Evolutionary conservation across 2,113 vertebrate genomes (phyloP), one percentile per base, ranked within the genome.

Genomic region (Lepisosteus oculatus): DNA sequence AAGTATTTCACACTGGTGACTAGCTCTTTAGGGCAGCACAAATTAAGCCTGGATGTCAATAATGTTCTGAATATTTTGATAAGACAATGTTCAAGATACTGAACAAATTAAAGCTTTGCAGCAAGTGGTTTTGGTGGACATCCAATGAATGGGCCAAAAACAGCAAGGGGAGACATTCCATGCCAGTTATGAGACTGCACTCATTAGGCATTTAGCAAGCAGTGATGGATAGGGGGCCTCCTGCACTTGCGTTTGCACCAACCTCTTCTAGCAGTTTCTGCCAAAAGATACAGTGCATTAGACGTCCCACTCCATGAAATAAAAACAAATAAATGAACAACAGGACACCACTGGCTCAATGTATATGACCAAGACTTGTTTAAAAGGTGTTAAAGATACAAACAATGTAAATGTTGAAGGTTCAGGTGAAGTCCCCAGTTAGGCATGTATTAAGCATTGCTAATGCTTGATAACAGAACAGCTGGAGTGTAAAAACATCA

Each of bases 231-330:
- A 85, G 83, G 83, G 86, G 87, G 81, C 79, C 74, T 29, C 29
- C 29, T 65, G 78, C 84, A 83, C 83, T 76, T 85, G 85, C 73
- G 64, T 69, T 71, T 77, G 88, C 84, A 92, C 90, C 89, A 89
- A 92, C 90, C 90, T 92, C 90, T 90, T 90, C 89, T 88, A 85
- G 90, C 84, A 90, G 87, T 87, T 90, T 80, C 90, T 91, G 87
- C 86, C 83, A 90, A 84, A 81, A 88, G 83, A 87, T 77, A 85
- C 81, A 85, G 84, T 76, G 86, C 77, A 87, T 83, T 80, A 85
- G 84, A 84, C 54, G 70, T 87, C 82, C 88, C 80, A 89, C 83
- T 86, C 83, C 74, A 87, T 76, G 84, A 82, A 90, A 14, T 3
- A 79, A 72, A 82, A 74, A 77, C 47, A 85, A 65, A 88, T 74